A percentile compares a stretch with the other conserved stretches of the same genome.
These are phyloP conservation scores for Agrypnia vestita DNA, from an alignment of 1,140 invertebrate species.

Conservation along the genomic window DNA sequence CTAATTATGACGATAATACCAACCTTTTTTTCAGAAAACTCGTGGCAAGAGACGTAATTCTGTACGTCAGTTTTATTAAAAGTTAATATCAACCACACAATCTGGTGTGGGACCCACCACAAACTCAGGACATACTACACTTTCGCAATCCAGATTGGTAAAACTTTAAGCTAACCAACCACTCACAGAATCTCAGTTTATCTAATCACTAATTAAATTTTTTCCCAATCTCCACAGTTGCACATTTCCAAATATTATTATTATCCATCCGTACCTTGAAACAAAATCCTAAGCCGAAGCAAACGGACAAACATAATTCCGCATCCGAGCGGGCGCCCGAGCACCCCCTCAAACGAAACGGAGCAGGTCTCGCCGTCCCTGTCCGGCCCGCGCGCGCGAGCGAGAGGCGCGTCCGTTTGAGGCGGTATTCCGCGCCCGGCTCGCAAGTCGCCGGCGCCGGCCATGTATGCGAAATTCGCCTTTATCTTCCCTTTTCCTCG, in stretches of 20 bases:
- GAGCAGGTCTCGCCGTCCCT: background rate
- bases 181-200: no score
- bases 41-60: no score
- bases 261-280: background rate
- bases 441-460: background rate
- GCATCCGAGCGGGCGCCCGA: conserved; percentile 3
- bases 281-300: conserved; percentile 40
- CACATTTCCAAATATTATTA: background rate
- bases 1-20: no score
- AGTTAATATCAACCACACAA: no score
- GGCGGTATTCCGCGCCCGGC: background rate
- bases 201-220: no score
- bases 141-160: no score
- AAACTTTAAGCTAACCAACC: no score
- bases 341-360: conserved; percentile 30
- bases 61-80: no score
- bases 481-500: conserved; percentile 48
- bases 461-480: conserved; percentile 16
- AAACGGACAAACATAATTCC: conserved; percentile 32
- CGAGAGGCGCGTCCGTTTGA: background rate
- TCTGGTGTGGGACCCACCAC: no score
- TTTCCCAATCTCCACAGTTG: background rate
- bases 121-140: no score
- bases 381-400: background rate
- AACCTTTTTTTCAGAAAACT: no score